Conservation (phyloP, 2,888 invertebrate genomes). For the Drosophila histrio region DNA sequence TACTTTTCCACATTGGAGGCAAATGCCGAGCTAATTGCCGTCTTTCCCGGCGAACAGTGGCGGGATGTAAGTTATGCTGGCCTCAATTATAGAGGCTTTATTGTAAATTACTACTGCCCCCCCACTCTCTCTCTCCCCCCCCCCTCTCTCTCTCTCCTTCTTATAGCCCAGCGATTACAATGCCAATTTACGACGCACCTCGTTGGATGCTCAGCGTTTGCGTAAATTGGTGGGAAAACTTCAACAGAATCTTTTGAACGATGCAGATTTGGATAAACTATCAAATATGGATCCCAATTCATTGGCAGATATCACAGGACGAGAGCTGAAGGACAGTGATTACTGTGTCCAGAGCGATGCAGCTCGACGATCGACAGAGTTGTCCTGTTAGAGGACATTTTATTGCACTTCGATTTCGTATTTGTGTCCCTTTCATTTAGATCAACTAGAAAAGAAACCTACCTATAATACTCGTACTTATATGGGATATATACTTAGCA, state of each 20-base stretch:
- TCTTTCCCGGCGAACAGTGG: constrained; percentile 91
- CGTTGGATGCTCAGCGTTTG: constrained; percentile 84
- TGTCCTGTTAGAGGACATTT: constrained; percentile 85
- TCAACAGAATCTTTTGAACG: constrained; percentile 91
- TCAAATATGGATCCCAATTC: constrained; percentile 96
- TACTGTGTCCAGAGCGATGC: constrained; percentile 90
- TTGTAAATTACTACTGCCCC: too few species aligned
- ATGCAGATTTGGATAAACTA: constrained; percentile 91
- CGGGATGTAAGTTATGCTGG: constrained; percentile 79
- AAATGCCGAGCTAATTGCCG: constrained; percentile 93
- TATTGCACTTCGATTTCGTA: neutral
- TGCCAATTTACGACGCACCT: constrained; percentile 65
- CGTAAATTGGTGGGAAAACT: constrained; percentile 90
- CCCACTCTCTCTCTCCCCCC: too few species aligned
- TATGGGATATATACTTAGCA: constrained; percentile 14
- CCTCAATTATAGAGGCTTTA: neutral
- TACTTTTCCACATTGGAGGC: constrained; percentile 95
- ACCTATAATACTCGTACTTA: constrained; percentile 24
- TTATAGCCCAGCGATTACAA: constrained; percentile 67
- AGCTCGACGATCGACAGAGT: constrained; percentile 92
- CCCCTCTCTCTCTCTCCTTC: too few species aligned
- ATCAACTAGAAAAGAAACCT: constrained; percentile 34
- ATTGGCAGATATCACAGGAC: constrained; percentile 90
- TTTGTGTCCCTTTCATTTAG: constrained; percentile 15
- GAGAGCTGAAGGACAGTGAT: constrained; percentile 85